A percentile compares a stretch with the other conserved stretches of the same genome.
Conservation (phyloP, 2,888 invertebrate genomes). For the Thereva unica region DNA sequence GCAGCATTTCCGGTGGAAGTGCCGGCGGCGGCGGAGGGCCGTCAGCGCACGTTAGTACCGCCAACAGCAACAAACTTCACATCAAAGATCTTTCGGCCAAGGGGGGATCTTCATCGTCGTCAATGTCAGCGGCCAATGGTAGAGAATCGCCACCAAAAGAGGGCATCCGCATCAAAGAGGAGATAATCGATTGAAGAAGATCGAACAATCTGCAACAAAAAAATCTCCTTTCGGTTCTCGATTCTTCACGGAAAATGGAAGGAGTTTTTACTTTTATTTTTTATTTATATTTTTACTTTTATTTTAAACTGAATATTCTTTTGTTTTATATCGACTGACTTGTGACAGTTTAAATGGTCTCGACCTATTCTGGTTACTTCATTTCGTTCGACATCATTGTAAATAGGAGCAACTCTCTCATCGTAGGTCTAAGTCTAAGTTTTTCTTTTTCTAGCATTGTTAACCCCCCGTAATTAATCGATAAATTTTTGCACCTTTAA, state of each 20-base stretch:
- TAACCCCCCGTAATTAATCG: too few relatives aligned
- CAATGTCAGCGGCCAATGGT: constrained; percentile 34
- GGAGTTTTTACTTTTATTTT: neutral
- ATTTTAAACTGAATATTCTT: constrained; percentile 6
- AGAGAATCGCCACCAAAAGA: constrained; percentile 40
- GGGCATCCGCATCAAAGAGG: constrained; percentile 41
- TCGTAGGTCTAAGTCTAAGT: too few relatives aligned
- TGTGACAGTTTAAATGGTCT: constrained; percentile 15
- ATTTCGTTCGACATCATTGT: neutral
- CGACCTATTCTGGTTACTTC: constrained; percentile 9
- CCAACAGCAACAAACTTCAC: constrained; percentile 26
- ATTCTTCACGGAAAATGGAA: constrained; percentile 5
- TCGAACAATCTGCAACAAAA: constrained; percentile 6
- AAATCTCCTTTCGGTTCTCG: constrained; percentile 4
- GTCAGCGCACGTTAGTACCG: constrained; percentile 25
- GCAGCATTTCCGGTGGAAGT: constrained; percentile 17
- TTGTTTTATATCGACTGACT: constrained; percentile 27
- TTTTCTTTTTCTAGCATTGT: too few relatives aligned
- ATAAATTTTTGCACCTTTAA: too few relatives aligned
- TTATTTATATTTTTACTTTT: neutral
- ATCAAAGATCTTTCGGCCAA: constrained; percentile 18
- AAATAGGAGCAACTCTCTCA: too few relatives aligned
- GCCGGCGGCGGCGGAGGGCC: constrained; percentile 38
- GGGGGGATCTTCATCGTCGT: neutral
- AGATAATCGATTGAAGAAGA: constrained; percentile 39